A percentile compares a stretch with the other conserved stretches of the same genome.
Conservation (phyloP, 2,797 vertebrate species). For the Xiphophorus birchmanni region DNA sequence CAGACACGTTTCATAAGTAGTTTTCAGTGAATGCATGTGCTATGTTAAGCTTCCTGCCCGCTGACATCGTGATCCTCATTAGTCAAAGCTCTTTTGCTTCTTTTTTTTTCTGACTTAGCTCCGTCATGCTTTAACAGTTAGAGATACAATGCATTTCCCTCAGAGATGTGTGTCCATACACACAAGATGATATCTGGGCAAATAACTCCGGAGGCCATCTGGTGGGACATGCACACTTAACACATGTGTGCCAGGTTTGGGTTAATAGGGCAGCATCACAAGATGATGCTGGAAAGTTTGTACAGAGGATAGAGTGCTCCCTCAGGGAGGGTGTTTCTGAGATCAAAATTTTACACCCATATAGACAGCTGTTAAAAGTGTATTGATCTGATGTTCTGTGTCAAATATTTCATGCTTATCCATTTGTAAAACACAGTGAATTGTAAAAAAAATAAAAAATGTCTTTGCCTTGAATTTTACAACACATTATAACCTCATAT, state of each 20-base stretch:
- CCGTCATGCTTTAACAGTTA: conserved; percentile 66
- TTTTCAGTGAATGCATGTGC: not conserved
- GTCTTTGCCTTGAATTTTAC: not conserved
- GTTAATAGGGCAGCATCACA: conserved; percentile 73
- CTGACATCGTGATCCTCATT: conserved; percentile 69
- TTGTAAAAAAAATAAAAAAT: not conserved
- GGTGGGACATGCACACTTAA: conserved; percentile 31
- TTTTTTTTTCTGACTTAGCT: conserved; percentile 55
- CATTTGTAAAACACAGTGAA: not conserved
- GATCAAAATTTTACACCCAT: conserved; percentile 44
- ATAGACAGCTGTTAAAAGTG: conserved; percentile 22
- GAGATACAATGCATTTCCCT: conserved; percentile 12
- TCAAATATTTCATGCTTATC: conserved; percentile 22
- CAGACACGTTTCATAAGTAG: conserved; percentile 16
- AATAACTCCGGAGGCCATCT: conserved; percentile 45
- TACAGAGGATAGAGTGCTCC: conserved; percentile 61
- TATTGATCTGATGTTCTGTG: conserved; percentile 55
- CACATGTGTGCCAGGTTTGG: conserved; percentile 31
- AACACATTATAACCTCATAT: not conserved
- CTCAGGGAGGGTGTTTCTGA: conserved; percentile 58
- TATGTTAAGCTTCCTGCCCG: conserved; percentile 30
- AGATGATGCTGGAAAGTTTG: conserved; percentile 59
- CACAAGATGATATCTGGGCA: conserved; percentile 23
- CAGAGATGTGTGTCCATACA: conserved; percentile 12
- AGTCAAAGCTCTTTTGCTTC: conserved; percentile 27